Evolutionary conservation across 2,888 invertebrate species (phyloP), one percentile per base, ranked within the genome.

Genomic region (Callimorpha dominula): DNA sequence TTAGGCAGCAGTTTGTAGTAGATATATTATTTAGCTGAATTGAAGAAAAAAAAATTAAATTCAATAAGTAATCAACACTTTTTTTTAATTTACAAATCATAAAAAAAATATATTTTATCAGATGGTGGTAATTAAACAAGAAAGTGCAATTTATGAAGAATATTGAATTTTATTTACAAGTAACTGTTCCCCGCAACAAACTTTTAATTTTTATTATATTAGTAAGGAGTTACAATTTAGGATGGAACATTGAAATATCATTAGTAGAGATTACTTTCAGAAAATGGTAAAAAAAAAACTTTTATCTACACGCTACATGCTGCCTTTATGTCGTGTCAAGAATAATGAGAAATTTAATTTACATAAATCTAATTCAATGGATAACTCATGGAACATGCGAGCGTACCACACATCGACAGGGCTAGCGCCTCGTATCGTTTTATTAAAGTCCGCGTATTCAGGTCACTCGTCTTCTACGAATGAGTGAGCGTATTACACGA

Each of bases 391-490:
- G 40, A 11, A 57, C 31, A 31, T 11, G 11, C 54, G 31, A 31
- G 70, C 20, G 43, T 14, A 14, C 20, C 20, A 11, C n/a, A 49
- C 65, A 60, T n/a, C 14, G 40, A 42, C 67, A 71, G 52, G 74
- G 78, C 72, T 9, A 46, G 14, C 73, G 57, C 49, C 40, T 12
- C 46, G 42, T 62, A 71, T 71, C 70, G 70, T 76, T 79, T 79
- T 79, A 81, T 81, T 81, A 75, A 81, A 81, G 75, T 73, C 74
- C 64, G 65, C 74, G 72, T 73, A 81, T 81, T 81, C 74, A 81
- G 74, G 71, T 15, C 71, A 73, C 69, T 65, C 72, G 46, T 49
- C 65, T 60, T 12, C 14, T 8, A 60, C 40, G 50, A n/a, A 65
- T 42, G 52, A 15, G 5, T 0, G 40, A 43, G 20, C 17, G 46